Conservation (phyloP, 2,113 vertebrate species). For the Alectura lathami region DNA sequence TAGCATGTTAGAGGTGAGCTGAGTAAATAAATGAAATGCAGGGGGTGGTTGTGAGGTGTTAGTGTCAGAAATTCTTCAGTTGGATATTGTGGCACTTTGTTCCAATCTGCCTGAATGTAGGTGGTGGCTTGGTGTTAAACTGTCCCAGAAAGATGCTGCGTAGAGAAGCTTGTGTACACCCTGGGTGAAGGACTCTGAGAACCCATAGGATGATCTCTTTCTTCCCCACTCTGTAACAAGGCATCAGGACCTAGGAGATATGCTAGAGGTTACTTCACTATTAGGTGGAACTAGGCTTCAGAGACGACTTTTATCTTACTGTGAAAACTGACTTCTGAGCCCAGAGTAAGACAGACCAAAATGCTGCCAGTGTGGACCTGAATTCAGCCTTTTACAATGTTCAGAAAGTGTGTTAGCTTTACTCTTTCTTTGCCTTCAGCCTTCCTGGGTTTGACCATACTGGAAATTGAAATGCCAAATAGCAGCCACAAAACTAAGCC, state of each 20-base stretch:
- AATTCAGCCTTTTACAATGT: background rate
- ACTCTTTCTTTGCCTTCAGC: background rate
- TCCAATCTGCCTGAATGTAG: background rate
- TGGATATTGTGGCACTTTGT: background rate
- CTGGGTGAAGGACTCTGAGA: background rate
- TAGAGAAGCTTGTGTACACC: accelerated
- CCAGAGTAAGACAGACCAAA: background rate
- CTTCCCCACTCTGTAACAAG: background rate
- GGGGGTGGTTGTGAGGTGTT: background rate
- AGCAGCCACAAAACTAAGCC: slow-evolving; percentile 26
- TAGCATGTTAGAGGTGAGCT: background rate
- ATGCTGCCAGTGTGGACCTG: background rate
- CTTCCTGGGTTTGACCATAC: background rate
- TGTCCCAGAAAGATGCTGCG: background rate
- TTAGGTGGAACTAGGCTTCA: background rate
- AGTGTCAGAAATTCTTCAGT: background rate
- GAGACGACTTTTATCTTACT: background rate
- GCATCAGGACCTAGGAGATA: background rate
- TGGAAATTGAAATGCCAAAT: background rate
- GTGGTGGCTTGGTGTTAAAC: background rate
- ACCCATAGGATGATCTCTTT: background rate
- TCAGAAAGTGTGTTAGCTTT: background rate
- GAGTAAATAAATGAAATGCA: background rate
- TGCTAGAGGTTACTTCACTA: background rate
- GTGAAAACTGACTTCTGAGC: background rate